Base-by-base conservation (phyloP, 1,140 invertebrate species). In the Diachasma alloeum region DNA sequence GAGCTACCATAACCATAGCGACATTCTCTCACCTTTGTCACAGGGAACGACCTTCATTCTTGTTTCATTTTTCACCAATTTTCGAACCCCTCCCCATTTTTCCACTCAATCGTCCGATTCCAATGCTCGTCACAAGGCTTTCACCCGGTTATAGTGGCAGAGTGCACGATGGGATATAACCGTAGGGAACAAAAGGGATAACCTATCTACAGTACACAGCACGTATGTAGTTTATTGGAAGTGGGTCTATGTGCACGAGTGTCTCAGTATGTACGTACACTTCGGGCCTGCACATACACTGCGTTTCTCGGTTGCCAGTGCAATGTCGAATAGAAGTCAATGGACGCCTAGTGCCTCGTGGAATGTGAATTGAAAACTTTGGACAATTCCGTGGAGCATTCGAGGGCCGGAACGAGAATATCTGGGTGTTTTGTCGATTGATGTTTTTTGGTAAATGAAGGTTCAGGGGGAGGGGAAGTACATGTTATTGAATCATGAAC, bases 171-270 rank as follows among this genome's bases (percentile, higher is more conserved):
- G 73, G 39, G 70, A 42, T 22, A 44, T 71, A 70, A 79, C 71
- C 70, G 79, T 80, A 78, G 77, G 53, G 73, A 53, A 81, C 78
- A 80, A 83, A 81, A 79, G 78, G 53, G 17, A 46, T 24, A 11
- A 48, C 73, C 72, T 67, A 80, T 63, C 59, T 73, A 63, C 44
- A 75, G 68, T 76, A 72, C 53, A 71, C 67, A 72, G 26, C 56
- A 77, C 70, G 42, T 71, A 76, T 72, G 42, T 70, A 24, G 63
- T 37, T 74, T 78, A 78, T 78, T 74, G 76, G 46, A 78, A 74
- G 48, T 53, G 44, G 13, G 44, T 69, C 39, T 39, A 44, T 72
- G 68, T 71, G 31, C 22, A 66, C 42, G 15, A 22, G 70, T 69
- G 48, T 72, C 63, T 74, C 22, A 17, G 11, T 42, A 48, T 68